Conservation (phyloP, 1,140 invertebrate species). For the Drosophila mojavensis region DNA sequence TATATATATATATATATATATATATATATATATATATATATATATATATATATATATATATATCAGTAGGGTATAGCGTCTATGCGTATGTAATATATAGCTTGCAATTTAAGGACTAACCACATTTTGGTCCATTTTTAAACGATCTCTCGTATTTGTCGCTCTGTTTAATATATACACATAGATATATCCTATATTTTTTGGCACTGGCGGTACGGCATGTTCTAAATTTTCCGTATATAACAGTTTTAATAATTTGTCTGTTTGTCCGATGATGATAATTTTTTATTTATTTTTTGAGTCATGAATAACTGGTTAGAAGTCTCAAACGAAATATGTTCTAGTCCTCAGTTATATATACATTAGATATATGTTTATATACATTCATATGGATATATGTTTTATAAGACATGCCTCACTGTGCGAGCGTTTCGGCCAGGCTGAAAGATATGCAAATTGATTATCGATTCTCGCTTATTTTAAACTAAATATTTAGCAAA, state of each 20-base stretch:
- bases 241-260: conserved; percentile 15
- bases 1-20: too few relatives aligned
- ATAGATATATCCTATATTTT: conserved; percentile 29
- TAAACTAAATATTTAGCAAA: conserved; percentile 53
- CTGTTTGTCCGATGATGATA: conserved; percentile 41
- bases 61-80: too few relatives aligned
- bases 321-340: conserved; percentile 33
- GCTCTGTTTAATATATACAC: conserved; percentile 54
- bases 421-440: conserved; percentile 34
- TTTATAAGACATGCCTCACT: conserved; percentile 27
- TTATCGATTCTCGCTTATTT: conserved; percentile 43
- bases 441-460: conserved; percentile 45
- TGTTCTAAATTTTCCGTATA: conserved; percentile 6
- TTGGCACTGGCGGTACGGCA: conserved; percentile 20
- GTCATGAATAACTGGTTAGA: conserved; percentile 21
- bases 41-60: too few relatives aligned
- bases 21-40: too few relatives aligned
- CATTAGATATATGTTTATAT: conserved; percentile 9
- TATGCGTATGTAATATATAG: conserved; percentile 45
- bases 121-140: conserved; percentile 59
- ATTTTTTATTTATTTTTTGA: neutral
- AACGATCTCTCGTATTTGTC: conserved; percentile 77
- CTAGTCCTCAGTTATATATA: conserved; percentile 35
- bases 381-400: neutral
- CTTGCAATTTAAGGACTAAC: conserved; percentile 61